Conservation (phyloP, 2,888 invertebrate species). For the Mythimna vitellina region DNA sequence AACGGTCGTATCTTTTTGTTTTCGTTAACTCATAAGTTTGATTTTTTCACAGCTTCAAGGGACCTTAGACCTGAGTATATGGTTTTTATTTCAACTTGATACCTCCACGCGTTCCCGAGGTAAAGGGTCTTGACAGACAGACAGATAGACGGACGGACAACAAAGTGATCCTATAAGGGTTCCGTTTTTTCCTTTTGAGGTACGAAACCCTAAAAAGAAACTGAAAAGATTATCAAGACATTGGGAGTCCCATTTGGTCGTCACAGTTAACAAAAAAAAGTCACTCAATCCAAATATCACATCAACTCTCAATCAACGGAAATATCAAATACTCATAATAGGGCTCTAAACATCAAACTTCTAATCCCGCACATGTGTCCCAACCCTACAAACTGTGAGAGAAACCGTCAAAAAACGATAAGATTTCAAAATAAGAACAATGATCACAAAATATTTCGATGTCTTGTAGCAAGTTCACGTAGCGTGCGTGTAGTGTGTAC, state of each 20-base stretch:
- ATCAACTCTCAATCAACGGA: constrained; percentile 21
- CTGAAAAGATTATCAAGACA: neutral
- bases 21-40: too few species aligned
- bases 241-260: neutral
- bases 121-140: too few species aligned
- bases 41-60: too few species aligned
- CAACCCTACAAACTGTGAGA: constrained; percentile 20
- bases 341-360: constrained; percentile 23
- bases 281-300: neutral
- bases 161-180: too few species aligned
- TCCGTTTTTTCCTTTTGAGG: too few species aligned
- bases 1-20: too few species aligned
- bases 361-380: constrained; percentile 31
- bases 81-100: too few species aligned
- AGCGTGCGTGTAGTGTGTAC: constrained; percentile 60
- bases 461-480: constrained; percentile 25
- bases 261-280: too few species aligned
- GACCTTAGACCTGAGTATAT: too few species aligned
- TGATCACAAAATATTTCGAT: constrained; percentile 24
- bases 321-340: constrained; percentile 20
- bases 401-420: constrained; percentile 36
- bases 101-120: too few species aligned
- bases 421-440: constrained; percentile 40
- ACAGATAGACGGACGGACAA: too few species aligned
- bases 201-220: too few species aligned